These are phyloP conservation scores for Myotis myotis DNA, from an alignment of 2,797 vertebrate genomes.

Conservation along the genomic window DNA sequence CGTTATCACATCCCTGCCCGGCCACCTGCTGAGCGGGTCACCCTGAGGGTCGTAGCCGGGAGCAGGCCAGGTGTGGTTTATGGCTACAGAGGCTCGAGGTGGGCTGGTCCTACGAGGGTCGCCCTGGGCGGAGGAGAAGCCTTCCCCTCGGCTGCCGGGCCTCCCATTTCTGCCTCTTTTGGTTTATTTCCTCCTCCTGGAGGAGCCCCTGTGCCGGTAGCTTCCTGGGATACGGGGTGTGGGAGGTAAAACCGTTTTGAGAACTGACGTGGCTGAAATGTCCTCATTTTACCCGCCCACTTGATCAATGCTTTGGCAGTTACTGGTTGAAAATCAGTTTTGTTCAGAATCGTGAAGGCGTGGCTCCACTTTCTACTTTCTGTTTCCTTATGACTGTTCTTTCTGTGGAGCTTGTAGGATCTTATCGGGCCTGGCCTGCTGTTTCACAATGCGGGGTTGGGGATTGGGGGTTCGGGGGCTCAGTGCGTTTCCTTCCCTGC, in stretches of 20 bases:
- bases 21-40: neutral
- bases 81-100: neutral
- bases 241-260: constrained; percentile 42
- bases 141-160: neutral
- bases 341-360: neutral
- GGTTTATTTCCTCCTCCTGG: neutral
- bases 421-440: neutral
- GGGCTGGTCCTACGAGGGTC: neutral
- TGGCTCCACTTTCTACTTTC: neutral
- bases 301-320: constrained; percentile 1
- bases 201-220: neutral
- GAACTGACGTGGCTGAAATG: neutral
- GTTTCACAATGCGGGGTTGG: neutral
- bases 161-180: neutral
- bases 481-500: neutral
- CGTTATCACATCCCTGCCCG: neutral
- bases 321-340: neutral
- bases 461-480: neutral
- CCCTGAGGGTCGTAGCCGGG: neutral
- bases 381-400: neutral
- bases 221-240: neutral
- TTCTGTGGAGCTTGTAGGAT: neutral
- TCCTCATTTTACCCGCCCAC: neutral
- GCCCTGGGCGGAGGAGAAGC: accelerated
- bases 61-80: neutral